Conservation (phyloP, 2,888 invertebrate genomes). For the Cremastinae sp. region DNA sequence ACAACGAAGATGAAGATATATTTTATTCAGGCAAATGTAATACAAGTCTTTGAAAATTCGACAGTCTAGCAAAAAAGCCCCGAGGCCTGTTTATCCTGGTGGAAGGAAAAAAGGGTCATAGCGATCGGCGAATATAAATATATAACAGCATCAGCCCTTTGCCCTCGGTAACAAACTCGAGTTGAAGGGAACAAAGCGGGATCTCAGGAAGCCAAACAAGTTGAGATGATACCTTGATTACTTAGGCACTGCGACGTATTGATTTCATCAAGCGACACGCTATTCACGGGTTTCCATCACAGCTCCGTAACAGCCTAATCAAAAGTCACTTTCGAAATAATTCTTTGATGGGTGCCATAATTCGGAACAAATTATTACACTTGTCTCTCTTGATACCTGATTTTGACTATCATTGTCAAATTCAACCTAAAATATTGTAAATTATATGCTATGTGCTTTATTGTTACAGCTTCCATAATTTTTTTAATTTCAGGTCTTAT, state of each 20-base stretch:
- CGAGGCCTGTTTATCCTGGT: too few relatives aligned
- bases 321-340: slow-evolving; percentile 13
- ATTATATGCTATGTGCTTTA: too few relatives aligned
- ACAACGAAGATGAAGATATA: too few relatives aligned
- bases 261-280: slow-evolving; percentile 78
- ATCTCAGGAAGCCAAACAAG: slow-evolving; percentile 78
- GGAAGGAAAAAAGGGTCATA: neutral
- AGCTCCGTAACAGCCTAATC: slow-evolving; percentile 8
- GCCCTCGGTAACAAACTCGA: slow-evolving; percentile 44
- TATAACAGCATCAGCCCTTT: slow-evolving; percentile 5
- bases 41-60: too few relatives aligned
- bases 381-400: neutral
- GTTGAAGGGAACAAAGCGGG: slow-evolving; percentile 72
- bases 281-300: slow-evolving; percentile 78
- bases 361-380: neutral
- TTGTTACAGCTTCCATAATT: neutral
- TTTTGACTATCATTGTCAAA: too few relatives aligned
- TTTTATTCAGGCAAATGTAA: too few relatives aligned
- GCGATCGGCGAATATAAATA: slow-evolving; percentile 3
- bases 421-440: too few relatives aligned
- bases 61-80: too few relatives aligned
- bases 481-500: slow-evolving; percentile 83
- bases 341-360: neutral
- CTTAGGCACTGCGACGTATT: slow-evolving; percentile 77
- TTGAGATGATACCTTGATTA: slow-evolving; percentile 80